Evolutionary conservation across 1,140 invertebrate species (phyloP).

Genomic region (Bombyx mori): ASM3026992v2 NC_085128.1:13215001-13215500

Average conservation of each 20-base stretch:
- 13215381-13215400: too few species aligned
- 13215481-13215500: slow-evolving; percentile 11
- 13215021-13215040: too few species aligned
- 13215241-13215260: background rate
- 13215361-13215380: too few species aligned
- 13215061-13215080: slow-evolving; percentile 35
- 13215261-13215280: too few species aligned
- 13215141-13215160: slow-evolving; percentile 22
- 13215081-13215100: slow-evolving; percentile 54
- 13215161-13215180: slow-evolving; percentile 23
- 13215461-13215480: slow-evolving; percentile 9
- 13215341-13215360: too few species aligned
- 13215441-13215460: background rate
- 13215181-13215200: slow-evolving; percentile 16
- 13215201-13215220: slow-evolving; percentile 3
- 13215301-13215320: too few species aligned
- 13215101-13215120: slow-evolving; percentile 37
- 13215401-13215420: too few species aligned
- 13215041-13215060: slow-evolving; percentile 23
- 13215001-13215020: too few species aligned
- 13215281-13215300: too few species aligned
- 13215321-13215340: too few species aligned
- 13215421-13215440: too few species aligned
- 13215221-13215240: too few species aligned
- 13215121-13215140: slow-evolving; percentile 27